Evolutionary conservation across 2,888 invertebrate species (phyloP), one percentile per base, ranked within the genome.

Genomic region (Agrotis ipsilon): DNA sequence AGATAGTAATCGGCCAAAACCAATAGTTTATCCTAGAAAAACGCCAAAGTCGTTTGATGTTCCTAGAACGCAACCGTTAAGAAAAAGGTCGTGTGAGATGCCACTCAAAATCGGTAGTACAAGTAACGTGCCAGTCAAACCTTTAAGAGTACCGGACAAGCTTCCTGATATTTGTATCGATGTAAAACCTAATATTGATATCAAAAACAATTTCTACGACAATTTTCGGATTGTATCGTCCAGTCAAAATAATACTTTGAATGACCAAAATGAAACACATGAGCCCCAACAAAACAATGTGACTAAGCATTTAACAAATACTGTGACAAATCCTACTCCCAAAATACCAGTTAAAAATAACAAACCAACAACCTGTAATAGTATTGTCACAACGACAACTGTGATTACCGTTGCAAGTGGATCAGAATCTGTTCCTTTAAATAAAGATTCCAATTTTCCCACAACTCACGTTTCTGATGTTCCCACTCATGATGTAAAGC

Each of bases 261-360:
- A 27, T 39, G 73, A 63, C 21, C 51, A 62, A 54, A 46, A 54
- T n/a, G n/a, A n/a, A n/a, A n/a, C n/a, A n/a, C n/a, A n/a, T 39
- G 55, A 52, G 7, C n/a, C 32, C 45, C 13, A 4, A 13, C 43
- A 49, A 48, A 5, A 43, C 67, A 52, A 21, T 52, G 16, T 51
- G 2, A 24, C 62, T 48, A 62, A 61, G 19, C 16, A 5, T 54
- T 45, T 19, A 57, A 13, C 24, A 32, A 57, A 52, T 24, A 19
- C 21, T n/a, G 18, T 39, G 16, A 9, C 16, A 18, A 67, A 58
- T 58, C 7, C 32, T 49, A 19, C 0, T 58, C 7, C 13, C 55
- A 57, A 45, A 39, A 46, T 21, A 19, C 14, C 49, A 39, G 52
- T 11, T 13, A 51, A 55, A 27, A 54, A 27, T 24, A 49, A 21